Conservation (phyloP, 1,140 invertebrate species). For the Frieseomelitta varia region DNA sequence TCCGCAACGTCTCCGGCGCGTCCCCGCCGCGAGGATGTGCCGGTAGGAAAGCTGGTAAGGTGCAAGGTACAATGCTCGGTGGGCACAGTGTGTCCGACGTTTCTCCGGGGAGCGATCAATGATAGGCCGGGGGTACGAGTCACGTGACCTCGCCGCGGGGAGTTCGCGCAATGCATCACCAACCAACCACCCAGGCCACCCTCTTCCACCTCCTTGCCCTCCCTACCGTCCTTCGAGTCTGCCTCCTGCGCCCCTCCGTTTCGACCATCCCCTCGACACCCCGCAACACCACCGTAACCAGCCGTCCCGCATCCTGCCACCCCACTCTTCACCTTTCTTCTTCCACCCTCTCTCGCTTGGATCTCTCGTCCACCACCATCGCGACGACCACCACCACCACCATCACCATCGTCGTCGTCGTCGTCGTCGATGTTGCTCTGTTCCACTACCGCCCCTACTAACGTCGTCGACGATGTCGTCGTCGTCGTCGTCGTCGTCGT, state of each 20-base stretch:
- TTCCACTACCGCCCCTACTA: constrained; percentile 4
- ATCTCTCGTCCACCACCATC: constrained; percentile 50
- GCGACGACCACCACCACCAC: constrained; percentile 11
- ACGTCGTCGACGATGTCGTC: not conserved
- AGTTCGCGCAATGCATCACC: constrained; percentile 82
- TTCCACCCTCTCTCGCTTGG: constrained; percentile 25
- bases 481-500: not conserved
- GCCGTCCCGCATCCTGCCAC: constrained; percentile 64
- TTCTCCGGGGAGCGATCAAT: constrained; percentile 82
- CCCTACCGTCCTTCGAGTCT: constrained; percentile 46
- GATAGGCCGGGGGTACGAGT: constrained; percentile 79
- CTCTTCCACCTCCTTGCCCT: constrained; percentile 42
- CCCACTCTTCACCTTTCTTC: constrained; percentile 65
- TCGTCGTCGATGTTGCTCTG: not conserved
- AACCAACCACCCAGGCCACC: constrained; percentile 76
- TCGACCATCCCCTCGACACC: constrained; percentile 60
- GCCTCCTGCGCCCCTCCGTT: constrained; percentile 45
- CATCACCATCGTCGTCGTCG: not conserved
- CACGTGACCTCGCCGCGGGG: constrained; percentile 80
- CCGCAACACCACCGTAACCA: constrained; percentile 69
- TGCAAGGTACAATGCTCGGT: constrained; percentile 68
- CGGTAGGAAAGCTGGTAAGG: constrained; percentile 60
- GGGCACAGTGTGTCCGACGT: constrained; percentile 77
- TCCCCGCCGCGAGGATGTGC: constrained; percentile 47
- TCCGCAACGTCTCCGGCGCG: constrained; percentile 25